Conservation (phyloP, 2,113 vertebrate species). For the Lagopus muta region DNA sequence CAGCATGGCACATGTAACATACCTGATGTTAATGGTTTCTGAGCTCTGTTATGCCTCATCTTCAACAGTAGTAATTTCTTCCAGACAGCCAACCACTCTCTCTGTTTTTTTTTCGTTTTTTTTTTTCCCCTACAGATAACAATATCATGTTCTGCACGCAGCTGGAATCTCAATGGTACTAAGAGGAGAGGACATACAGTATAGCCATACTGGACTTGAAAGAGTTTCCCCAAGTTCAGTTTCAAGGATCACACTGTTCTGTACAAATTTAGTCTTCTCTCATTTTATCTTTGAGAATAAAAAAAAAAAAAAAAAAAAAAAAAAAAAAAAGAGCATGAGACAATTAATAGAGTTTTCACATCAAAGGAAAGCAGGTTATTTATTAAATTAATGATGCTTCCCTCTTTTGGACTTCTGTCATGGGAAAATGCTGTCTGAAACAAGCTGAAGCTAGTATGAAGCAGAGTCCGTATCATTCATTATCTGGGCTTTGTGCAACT, state of each 20-base stretch:
- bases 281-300: not conserved
- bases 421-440: not conserved
- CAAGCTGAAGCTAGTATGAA: not conserved
- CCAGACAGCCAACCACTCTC: not conserved
- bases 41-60: not conserved
- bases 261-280: not conserved
- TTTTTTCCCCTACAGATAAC: not conserved
- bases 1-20: not conserved
- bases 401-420: not conserved
- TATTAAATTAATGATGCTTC: not conserved
- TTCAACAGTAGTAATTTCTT: not conserved
- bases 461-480: not conserved
- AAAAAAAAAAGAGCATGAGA: not conserved
- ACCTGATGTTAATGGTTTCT: not conserved
- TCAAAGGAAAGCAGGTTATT: not conserved
- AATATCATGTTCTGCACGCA: not conserved
- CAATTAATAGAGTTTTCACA: not conserved
- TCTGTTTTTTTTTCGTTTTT: not conserved
- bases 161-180: not conserved
- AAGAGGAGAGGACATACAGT: not conserved
- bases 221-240: not conserved
- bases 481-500: not conserved
- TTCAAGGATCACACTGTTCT: not conserved
- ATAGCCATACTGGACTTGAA: not conserved
- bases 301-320: not conserved